Conservation (phyloP, 2,888 invertebrate genomes). For the Aleiodes alternator region DNA sequence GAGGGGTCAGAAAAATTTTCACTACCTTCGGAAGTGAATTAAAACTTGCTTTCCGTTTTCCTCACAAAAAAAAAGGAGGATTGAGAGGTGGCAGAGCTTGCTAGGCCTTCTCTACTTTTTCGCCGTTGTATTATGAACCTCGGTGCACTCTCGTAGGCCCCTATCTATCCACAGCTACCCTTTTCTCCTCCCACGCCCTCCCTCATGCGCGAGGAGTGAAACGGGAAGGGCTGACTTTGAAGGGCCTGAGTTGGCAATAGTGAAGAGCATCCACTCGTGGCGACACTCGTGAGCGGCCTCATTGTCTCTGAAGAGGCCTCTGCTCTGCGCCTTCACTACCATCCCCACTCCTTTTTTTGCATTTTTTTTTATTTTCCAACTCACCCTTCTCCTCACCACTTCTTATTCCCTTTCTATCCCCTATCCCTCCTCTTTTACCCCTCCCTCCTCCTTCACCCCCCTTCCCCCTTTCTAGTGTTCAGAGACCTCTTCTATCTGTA, state of each 20-base stretch:
- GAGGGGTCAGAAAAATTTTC: conserved; percentile 44
- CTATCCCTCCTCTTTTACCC: conserved; percentile 11
- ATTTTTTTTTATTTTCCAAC: not conserved
- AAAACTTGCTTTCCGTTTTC: conserved; percentile 59
- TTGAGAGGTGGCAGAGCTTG: conserved; percentile 36
- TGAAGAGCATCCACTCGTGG: conserved; percentile 74
- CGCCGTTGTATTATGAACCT: conserved; percentile 51
- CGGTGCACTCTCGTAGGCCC: conserved; percentile 54
- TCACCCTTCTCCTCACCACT: conserved; percentile 17
- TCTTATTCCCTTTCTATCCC: conserved; percentile 20
- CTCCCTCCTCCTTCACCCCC: not conserved
- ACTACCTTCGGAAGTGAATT: conserved; percentile 56
- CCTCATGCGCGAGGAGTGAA: conserved; percentile 34
- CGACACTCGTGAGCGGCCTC: conserved; percentile 75
- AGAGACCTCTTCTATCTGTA: conserved; percentile 41
- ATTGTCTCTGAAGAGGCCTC: conserved; percentile 73
- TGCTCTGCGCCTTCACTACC: conserved; percentile 60
- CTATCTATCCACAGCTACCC: conserved; percentile 44
- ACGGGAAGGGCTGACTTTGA: conserved; percentile 62
- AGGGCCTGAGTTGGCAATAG: conserved; percentile 75
- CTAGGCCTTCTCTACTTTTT: conserved; percentile 49
- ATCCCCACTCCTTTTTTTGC: conserved; percentile 18
- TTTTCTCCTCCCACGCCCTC: no score
- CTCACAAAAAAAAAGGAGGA: conserved; percentile 25
- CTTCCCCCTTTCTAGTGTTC: conserved; percentile 1